Evolutionary conservation across 2,888 invertebrate species (phyloP).

Genomic region (Leptopilina syphax): DNA sequence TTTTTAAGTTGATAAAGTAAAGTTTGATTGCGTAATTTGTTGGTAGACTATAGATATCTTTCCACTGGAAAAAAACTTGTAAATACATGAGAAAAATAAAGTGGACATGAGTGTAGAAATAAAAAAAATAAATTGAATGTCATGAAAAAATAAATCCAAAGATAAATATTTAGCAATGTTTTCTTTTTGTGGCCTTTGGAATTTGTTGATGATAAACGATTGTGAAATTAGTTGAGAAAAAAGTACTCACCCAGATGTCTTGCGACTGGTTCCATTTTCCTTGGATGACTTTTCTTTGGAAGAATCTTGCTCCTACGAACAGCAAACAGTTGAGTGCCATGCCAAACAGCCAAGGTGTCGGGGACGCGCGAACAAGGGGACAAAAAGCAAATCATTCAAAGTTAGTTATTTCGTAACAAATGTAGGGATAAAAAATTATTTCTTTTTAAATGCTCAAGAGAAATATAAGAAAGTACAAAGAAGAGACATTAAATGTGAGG

Average conservation of each 20-base stretch:
- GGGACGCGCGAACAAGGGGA: slow-evolving; percentile 76
- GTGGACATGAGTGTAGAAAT: neutral
- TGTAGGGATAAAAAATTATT: slow-evolving; percentile 53
- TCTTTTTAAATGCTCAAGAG: slow-evolving; percentile 52
- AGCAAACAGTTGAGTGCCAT: slow-evolving; percentile 76
- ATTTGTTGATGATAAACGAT: neutral
- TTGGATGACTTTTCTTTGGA: slow-evolving; percentile 77
- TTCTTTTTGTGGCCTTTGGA: neutral
- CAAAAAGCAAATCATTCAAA: slow-evolving; percentile 74
- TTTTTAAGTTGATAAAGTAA: too few species aligned
- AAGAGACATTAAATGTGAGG: neutral
- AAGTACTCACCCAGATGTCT: slow-evolving; percentile 79
- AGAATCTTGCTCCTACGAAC: slow-evolving; percentile 75
- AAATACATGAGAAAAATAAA: neutral
- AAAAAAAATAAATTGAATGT: too few species aligned
- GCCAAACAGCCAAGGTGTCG: slow-evolving; percentile 75
- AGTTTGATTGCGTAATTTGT: too few species aligned
- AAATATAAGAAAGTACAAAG: neutral
- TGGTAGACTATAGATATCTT: too few species aligned
- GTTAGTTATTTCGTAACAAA: slow-evolving; percentile 69
- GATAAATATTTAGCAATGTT: neutral
- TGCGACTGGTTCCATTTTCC: slow-evolving; percentile 81
- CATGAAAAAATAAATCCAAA: too few species aligned
- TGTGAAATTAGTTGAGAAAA: neutral
- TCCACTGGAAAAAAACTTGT: too few species aligned